Evolutionary conservation across 2,888 invertebrate genomes (phyloP).

Genomic region (Coronaproctus castanopsis): DNA sequence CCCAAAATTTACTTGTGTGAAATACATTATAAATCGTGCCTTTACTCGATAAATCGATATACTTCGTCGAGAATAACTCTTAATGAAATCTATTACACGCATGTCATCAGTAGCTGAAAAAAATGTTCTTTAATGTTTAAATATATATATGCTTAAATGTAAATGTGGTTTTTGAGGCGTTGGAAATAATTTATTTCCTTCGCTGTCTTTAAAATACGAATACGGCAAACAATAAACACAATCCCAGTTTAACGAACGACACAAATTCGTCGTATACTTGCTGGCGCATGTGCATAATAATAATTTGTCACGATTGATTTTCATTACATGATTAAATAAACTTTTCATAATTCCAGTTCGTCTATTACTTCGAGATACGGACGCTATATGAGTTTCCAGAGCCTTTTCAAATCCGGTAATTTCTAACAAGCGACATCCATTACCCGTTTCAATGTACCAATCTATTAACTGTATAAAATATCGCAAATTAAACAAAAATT

Average conservation of each 20-base stretch:
- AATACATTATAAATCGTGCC: too few species aligned
- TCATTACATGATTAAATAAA: background rate
- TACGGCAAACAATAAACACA: conserved; percentile 7
- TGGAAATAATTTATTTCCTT: conserved; percentile 1
- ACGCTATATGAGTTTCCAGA: conserved; percentile 4
- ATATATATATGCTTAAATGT: background rate
- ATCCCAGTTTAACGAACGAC: conserved; percentile 2
- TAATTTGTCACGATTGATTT: background rate
- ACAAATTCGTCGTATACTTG: conserved; percentile 2
- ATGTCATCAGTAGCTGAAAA: too few species aligned
- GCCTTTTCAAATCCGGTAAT: background rate
- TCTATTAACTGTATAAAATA: conserved; percentile 1
- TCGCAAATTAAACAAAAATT: too few species aligned
- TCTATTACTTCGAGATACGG: background rate
- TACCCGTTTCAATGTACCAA: conserved; percentile 2
- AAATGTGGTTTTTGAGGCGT: conserved; percentile 2
- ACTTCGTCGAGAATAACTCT: too few species aligned
- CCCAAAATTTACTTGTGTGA: too few species aligned
- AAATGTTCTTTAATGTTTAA: too few species aligned
- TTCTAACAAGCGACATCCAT: background rate
- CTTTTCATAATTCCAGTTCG: background rate
- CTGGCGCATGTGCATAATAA: conserved; percentile 6
- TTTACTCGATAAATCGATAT: too few species aligned
- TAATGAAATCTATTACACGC: too few species aligned
- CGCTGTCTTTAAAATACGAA: conserved; percentile 4